Percentiles rank a stretch among this genome's conserved stretches.
phyloP scores from a whole-genome alignment of 2,888 invertebrate genomes.

The Mythimna lalbum region DNA sequence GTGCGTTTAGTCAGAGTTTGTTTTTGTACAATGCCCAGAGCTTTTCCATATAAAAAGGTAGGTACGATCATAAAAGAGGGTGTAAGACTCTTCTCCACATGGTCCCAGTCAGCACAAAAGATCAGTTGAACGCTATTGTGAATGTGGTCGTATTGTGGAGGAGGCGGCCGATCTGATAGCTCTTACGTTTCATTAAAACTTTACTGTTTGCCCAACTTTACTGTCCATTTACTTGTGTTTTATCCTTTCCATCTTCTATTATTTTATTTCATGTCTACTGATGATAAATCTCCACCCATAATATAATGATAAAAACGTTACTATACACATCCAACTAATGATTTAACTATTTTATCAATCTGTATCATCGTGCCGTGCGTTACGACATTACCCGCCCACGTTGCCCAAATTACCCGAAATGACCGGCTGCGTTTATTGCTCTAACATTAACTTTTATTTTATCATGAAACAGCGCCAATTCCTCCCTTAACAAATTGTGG shows the following conservation, averaged over 20 bases:
- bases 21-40: background rate
- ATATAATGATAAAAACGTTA: constrained; percentile 12
- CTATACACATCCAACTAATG: constrained; percentile 24
- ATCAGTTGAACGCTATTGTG: constrained; percentile 29
- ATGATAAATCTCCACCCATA: constrained; percentile 16
- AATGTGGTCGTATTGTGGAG: constrained; percentile 24
- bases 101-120: constrained; percentile 41
- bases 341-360: constrained; percentile 52
- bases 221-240: constrained; percentile 6
- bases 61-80: constrained; percentile 15
- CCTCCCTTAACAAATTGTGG: constrained; percentile 36
- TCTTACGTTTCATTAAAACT: constrained; percentile 43
- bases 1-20: background rate
- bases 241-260: constrained; percentile 10
- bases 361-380: constrained; percentile 45
- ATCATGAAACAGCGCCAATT: constrained; percentile 53
- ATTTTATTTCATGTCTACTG: constrained; percentile 13
- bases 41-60: constrained; percentile 17
- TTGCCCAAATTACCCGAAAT: constrained; percentile 53
- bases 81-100: constrained; percentile 9
- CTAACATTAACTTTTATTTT: constrained; percentile 66
- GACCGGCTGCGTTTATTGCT: constrained; percentile 60
- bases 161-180: constrained; percentile 16
- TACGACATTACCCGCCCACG: constrained; percentile 37
- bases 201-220: constrained; percentile 35